Evolutionary conservation across 2,797 vertebrate genomes (phyloP).

Genomic region (Natrix natrix): DNA sequence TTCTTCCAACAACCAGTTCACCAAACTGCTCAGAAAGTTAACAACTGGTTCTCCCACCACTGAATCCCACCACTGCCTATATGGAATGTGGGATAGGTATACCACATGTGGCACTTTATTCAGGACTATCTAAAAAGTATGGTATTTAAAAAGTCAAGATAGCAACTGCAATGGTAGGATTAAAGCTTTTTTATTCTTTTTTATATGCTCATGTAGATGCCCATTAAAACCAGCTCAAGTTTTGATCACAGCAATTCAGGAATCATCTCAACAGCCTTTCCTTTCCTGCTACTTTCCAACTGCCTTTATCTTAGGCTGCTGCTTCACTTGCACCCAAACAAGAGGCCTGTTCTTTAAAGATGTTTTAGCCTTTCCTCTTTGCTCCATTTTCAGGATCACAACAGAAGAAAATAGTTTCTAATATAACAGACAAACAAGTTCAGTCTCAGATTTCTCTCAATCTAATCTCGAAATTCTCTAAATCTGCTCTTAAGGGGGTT

Average conservation of each 20-base stretch:
- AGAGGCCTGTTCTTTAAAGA: background rate
- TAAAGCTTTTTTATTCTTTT: background rate
- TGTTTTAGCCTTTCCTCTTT: background rate
- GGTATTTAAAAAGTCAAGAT: background rate
- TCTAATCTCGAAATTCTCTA: background rate
- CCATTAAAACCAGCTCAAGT: background rate
- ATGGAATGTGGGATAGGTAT: background rate
- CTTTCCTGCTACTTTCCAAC: background rate
- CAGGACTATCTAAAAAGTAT: background rate
- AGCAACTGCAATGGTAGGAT: background rate
- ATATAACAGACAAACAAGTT: background rate
- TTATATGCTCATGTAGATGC: background rate
- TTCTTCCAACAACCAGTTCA: too few relatives aligned
- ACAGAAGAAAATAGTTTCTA: background rate
- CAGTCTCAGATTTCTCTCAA: background rate
- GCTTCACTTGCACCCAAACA: background rate
- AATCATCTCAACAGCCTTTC: background rate
- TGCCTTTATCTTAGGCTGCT: background rate
- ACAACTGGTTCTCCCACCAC: too few relatives aligned
- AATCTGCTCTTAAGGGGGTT: background rate
- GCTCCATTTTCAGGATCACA: background rate
- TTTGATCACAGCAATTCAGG: background rate
- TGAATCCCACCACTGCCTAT: background rate
- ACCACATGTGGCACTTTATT: background rate
- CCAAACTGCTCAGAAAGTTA: too few relatives aligned